Conservation (phyloP, 2,113 vertebrate species). For the Lanius ludovicianus region DNA sequence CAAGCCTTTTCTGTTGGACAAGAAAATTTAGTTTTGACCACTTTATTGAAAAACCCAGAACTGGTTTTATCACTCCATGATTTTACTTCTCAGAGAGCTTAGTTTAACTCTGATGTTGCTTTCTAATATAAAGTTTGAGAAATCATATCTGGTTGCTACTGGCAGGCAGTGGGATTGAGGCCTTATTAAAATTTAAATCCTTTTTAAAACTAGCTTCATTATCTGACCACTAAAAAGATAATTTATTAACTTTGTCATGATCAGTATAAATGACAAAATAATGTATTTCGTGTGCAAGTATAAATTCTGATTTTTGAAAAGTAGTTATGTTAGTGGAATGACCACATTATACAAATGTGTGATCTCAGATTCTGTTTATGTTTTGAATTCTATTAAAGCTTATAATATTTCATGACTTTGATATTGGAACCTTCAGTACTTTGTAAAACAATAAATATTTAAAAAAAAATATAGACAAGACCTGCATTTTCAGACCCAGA, state of each 20-base stretch:
- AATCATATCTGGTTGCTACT: background rate
- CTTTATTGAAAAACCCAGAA: background rate
- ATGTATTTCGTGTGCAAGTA: background rate
- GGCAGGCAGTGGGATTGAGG: background rate
- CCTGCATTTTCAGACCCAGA: background rate
- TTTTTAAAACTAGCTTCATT: background rate
- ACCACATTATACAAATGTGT: accelerated
- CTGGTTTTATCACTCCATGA: background rate
- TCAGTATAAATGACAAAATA: background rate
- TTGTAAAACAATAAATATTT: background rate
- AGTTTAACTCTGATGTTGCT: background rate
- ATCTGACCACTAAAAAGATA: background rate
- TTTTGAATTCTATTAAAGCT: background rate
- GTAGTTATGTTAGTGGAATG: background rate
- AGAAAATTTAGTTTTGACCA: background rate
- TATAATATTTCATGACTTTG: background rate
- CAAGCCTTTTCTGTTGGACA: background rate
- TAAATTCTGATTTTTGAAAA: background rate
- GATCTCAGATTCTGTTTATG: background rate
- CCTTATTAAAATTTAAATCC: background rate
- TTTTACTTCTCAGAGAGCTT: background rate
- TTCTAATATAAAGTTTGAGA: background rate
- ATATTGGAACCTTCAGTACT: background rate
- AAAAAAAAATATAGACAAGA: background rate
- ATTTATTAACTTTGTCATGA: background rate